Percentiles rank a stretch among this genome's conserved stretches.
Evolutionary conservation across 2,888 invertebrate species (phyloP).

Genomic region (Odontothrips loti): DNA sequence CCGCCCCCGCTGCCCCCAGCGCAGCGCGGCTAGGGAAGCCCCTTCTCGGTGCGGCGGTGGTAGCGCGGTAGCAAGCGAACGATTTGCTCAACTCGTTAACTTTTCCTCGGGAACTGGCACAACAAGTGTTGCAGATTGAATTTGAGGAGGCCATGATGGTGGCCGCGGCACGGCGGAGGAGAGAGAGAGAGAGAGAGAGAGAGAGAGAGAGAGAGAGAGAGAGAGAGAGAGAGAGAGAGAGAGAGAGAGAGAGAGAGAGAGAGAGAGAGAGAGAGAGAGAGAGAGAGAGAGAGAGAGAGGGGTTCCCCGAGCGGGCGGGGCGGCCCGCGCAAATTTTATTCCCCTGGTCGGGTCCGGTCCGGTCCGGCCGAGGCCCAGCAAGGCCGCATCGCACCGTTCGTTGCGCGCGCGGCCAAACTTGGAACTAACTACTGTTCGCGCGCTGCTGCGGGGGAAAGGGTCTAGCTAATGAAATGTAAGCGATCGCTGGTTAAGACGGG

Average conservation of each 20-base stretch:
- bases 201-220: no score
- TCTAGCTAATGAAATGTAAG: constrained; percentile 6
- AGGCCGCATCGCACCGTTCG: not conserved
- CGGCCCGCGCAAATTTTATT: not conserved
- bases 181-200: no score
- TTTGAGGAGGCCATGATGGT: not conserved
- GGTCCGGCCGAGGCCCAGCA: no score
- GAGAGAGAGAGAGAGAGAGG: no score
- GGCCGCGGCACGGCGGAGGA: not conserved
- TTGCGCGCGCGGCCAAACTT: not conserved
- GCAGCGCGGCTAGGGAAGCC: not conserved
- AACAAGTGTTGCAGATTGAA: constrained; percentile 11
- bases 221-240: no score
- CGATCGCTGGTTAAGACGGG: not conserved
- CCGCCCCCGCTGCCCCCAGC: not conserved
- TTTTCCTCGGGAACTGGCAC: not conserved
- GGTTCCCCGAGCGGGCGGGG: no score
- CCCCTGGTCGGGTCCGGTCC: not conserved
- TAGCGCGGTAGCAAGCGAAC: not conserved
- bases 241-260: no score
- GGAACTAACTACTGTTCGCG: not conserved
- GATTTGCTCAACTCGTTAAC: constrained; percentile 11
- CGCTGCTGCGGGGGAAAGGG: not conserved
- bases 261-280: no score
- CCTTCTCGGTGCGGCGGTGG: not conserved